Evolutionary conservation across 2,797 vertebrate genomes (phyloP).

Genomic region (Synaphobranchus kaupii): DNA sequence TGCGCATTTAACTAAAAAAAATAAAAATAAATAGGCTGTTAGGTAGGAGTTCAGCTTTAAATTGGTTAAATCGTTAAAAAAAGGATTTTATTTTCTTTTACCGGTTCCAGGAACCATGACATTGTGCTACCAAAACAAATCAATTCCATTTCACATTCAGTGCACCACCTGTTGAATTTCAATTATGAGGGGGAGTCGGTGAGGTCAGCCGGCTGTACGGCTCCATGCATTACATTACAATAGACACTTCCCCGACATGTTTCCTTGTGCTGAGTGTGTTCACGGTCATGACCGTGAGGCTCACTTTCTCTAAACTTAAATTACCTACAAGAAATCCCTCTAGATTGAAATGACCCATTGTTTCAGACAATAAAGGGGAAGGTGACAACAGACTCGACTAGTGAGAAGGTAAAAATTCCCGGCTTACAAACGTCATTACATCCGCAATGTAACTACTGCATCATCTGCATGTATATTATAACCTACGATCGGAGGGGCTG

Average conservation of each 20-base stretch:
- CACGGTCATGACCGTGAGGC: slow-evolving; percentile 16
- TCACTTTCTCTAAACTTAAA: slow-evolving; percentile 38
- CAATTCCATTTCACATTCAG: slow-evolving; percentile 57
- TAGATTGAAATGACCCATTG: slow-evolving; percentile 48
- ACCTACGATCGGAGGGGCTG: background rate
- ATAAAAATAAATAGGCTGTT: background rate
- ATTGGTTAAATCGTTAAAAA: background rate
- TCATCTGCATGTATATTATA: background rate
- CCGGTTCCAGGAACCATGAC: slow-evolving; percentile 35
- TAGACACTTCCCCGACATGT: slow-evolving; percentile 42
- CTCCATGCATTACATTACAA: slow-evolving; percentile 48
- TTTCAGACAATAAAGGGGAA: slow-evolving; percentile 37
- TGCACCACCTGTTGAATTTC: slow-evolving; percentile 59
- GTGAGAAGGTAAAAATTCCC: slow-evolving; percentile 32
- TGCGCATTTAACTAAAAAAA: too few species aligned
- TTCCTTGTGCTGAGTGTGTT: slow-evolving; percentile 33
- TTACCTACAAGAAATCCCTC: slow-evolving; percentile 39
- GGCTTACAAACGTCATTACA: slow-evolving; percentile 32
- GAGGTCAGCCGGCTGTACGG: slow-evolving; percentile 52
- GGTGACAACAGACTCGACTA: slow-evolving; percentile 25
- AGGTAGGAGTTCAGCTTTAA: slow-evolving; percentile 18
- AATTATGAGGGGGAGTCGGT: slow-evolving; percentile 43
- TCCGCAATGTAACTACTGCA: background rate
- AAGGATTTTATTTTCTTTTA: slow-evolving; percentile 16
- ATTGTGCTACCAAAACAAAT: slow-evolving; percentile 47